These are phyloP conservation scores for Loriculus beryllinus DNA, from an alignment of 2,797 vertebrate species.

Conservation along the genomic window DNA sequence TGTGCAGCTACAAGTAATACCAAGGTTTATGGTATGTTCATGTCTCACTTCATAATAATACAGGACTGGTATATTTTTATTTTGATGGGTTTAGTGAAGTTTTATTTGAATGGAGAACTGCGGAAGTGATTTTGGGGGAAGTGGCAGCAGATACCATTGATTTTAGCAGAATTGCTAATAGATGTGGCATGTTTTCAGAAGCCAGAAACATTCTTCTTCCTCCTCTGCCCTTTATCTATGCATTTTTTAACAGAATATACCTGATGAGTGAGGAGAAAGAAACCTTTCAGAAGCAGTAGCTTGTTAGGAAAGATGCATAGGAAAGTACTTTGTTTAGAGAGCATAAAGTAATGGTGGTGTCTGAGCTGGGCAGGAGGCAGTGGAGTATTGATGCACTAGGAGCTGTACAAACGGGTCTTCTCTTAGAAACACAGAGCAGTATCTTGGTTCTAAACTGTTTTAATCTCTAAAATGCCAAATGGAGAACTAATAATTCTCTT, in stretches of 20 bases:
- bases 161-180: background rate
- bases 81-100: background rate
- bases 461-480: background rate
- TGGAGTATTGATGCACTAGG: background rate
- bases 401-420: background rate
- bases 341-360: rapidly evolving
- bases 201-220: background rate
- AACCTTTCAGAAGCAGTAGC: background rate
- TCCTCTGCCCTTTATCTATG: background rate
- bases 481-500: background rate
- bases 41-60: background rate
- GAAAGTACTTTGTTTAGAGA: background rate
- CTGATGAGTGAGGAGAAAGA: background rate
- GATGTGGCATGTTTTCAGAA: background rate
- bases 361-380: background rate
- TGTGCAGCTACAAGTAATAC: background rate
- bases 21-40: background rate
- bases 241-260: background rate
- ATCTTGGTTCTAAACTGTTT: background rate
- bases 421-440: background rate
- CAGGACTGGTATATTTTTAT: background rate
- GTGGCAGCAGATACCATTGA: background rate
- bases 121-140: background rate
- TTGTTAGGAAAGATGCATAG: background rate
- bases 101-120: background rate